Conservation (phyloP, 64 coral and sea anemone species). For the Porites australiensis region DNA sequence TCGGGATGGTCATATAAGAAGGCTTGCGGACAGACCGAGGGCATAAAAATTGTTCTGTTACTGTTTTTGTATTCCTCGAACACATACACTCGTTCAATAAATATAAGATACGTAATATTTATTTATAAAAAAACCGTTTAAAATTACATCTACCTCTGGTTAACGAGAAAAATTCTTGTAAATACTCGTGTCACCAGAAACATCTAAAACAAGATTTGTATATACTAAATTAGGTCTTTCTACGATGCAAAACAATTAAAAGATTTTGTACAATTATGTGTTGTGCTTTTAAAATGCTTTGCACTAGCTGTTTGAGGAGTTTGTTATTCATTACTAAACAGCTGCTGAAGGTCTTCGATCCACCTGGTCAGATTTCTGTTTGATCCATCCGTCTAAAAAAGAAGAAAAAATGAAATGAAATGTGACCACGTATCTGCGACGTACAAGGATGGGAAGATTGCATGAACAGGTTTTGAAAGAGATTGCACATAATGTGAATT, state of each 20-base stretch:
- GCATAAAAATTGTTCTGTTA: not conserved
- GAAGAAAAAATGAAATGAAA: not conserved
- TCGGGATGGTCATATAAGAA: not conserved
- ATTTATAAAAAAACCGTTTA: conserved; percentile 36
- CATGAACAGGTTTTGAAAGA: too few relatives aligned
- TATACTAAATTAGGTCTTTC: not conserved
- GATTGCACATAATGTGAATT: too few relatives aligned
- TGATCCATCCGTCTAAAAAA: not conserved
- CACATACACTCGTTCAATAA: conserved; percentile 1
- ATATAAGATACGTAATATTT: conserved; percentile 58
- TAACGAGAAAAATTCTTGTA: conserved; percentile 24
- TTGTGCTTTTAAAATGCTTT: not conserved
- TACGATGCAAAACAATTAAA: not conserved
- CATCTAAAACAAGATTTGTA: conserved; percentile 40
- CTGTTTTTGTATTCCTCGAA: not conserved
- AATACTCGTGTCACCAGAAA: conserved; percentile 34
- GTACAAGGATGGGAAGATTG: not conserved
- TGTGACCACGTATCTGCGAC: too few relatives aligned
- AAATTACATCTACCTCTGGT: not conserved
- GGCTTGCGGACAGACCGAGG: not conserved
- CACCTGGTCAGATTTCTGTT: not conserved
- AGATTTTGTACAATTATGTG: not conserved
- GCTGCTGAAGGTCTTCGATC: conserved; percentile 21
- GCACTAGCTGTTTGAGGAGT: not conserved
- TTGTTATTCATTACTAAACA: conserved; percentile 4